These are phyloP conservation scores for Procambarus clarkii DNA, from an alignment of 1,140 invertebrate species.

Conservation along the genomic window DNA sequence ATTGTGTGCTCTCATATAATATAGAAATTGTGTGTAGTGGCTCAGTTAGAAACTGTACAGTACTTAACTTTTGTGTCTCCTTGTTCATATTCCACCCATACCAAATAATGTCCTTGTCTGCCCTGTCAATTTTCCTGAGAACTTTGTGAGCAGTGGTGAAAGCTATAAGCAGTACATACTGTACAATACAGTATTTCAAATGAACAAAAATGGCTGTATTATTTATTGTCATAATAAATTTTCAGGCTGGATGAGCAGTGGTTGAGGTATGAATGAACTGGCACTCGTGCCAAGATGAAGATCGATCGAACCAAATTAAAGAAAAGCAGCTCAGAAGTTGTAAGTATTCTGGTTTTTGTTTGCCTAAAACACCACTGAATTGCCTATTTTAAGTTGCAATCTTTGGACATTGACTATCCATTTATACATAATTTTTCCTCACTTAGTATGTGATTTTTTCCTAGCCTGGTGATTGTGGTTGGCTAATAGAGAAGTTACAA, in stretches of 20 bases:
- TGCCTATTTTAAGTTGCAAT: neutral
- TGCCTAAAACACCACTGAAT: neutral
- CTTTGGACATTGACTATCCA: conserved; percentile 50
- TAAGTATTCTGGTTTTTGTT: conserved; percentile 76
- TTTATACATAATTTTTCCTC: conserved; percentile 1
- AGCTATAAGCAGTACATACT: too few relatives aligned
- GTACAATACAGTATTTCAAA: neutral
- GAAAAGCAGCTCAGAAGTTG: conserved; percentile 91
- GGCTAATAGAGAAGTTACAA: conserved; percentile 86
- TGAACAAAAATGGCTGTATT: neutral
- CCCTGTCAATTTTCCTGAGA: too few relatives aligned
- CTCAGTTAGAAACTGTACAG: too few relatives aligned
- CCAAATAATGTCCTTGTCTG: too few relatives aligned
- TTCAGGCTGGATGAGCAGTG: conserved; percentile 47
- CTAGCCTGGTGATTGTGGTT: conserved; percentile 88
- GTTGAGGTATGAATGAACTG: conserved; percentile 47
- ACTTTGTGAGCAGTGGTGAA: too few relatives aligned
- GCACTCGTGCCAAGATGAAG: conserved; percentile 82
- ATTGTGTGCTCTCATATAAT: too few relatives aligned
- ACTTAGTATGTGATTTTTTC: conserved; percentile 66
- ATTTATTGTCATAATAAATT: neutral
- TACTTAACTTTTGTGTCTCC: too few relatives aligned
- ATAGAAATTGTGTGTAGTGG: too few relatives aligned
- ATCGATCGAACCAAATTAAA: conserved; percentile 90
- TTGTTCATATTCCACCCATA: too few relatives aligned